Base-by-base conservation (phyloP, 2,888 invertebrate species). In the Watsonalla cultraria region DNA sequence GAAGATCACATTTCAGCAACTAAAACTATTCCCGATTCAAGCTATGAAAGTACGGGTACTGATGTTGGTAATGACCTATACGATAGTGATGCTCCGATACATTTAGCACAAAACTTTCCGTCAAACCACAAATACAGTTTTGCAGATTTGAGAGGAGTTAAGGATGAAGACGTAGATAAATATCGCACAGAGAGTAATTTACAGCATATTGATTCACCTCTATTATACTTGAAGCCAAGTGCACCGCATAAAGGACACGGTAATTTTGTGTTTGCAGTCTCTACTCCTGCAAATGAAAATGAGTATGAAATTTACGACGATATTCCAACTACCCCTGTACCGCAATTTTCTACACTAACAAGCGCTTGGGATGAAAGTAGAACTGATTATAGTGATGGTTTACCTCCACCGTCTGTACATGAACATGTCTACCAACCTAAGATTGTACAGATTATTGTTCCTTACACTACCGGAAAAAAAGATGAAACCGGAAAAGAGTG, bases 391-490 rank as follows among this genome's bases (percentile, higher is more conserved):
- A 71, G 66, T 55, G 79, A 81, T 63, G 76, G 70, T 33, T 55
- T 73, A 45, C 67, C 72, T 50, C 72, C 78, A 45, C 64, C 74
- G 52, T 65, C 70, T 33, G 62, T 69, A 53, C 72, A 74, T 58
- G 69, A 65, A 56, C 76, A 80, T 60, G 65, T 67, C n/a, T 92
- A 92, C 66, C 91, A 91, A 67, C 91, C 92, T 6, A 94, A 94
- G 76, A 91, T 94, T 76, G 92, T 95, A 7, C 96, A 96, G 84
- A 95, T 96, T 53, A 95, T 96, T 53, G 94, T 96, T 56, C 96
- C 96, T 0, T 96, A 96, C 66, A 95, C 94, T 2, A 94, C 93
- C 45, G 73, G 66, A 15, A 73, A 81, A 47, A 47, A 92, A 92
- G 62, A 67, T 24, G 55, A 56, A 45, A 63, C 74, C 51, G 72